Evolutionary conservation across 2,888 invertebrate genomes (phyloP), one percentile per base, ranked within the genome.

Genomic region (Smittia aterrima): DNA sequence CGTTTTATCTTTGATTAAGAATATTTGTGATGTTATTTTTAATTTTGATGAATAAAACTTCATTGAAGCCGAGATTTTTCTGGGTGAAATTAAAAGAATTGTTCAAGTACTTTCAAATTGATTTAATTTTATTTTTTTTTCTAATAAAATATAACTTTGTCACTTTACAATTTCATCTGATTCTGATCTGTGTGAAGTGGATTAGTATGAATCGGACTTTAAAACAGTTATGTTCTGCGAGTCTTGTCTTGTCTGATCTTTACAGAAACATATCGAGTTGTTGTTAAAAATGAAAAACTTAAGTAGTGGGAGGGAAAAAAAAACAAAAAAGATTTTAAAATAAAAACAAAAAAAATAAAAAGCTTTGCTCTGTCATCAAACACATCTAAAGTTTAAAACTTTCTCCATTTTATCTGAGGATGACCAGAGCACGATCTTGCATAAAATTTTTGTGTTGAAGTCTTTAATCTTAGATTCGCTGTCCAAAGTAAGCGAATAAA

Each of bases 21-120:
- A 70, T 70, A 70, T 70, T 70, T 70, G 70, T 70, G 70, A 70
- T 70, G 41, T 41, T 70, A 41, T 67, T 41, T 41, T 67, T 22
- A 13, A 40, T 70, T 70, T 18, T 41, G 18, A 20, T n/a, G 40
- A 67, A 67, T 40, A 40, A 47, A 24, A 68, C 24, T 58, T 22
- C 9, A 20, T 22, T 58, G 58, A 58, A 58, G 16, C 16, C 22
- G 20, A 58, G 20, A 58, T 22, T 7, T 58, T 58, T 58, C 58
- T 58, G 58, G 13, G 38, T 27, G 27, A 68, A 27, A 25, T 47
- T 38, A 16, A 27, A 66, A 25, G 16, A 68, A 68, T 18, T 67
- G 32, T 38, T 66, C 38, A 7, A 66, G 7, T 32, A 38, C 24
- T 66, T 38, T 68, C 41, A 47, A 47, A n/a, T 47, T 47, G n/a